Conservation (phyloP, 2,113 vertebrate genomes). For the Phocoena sinus region DNA sequence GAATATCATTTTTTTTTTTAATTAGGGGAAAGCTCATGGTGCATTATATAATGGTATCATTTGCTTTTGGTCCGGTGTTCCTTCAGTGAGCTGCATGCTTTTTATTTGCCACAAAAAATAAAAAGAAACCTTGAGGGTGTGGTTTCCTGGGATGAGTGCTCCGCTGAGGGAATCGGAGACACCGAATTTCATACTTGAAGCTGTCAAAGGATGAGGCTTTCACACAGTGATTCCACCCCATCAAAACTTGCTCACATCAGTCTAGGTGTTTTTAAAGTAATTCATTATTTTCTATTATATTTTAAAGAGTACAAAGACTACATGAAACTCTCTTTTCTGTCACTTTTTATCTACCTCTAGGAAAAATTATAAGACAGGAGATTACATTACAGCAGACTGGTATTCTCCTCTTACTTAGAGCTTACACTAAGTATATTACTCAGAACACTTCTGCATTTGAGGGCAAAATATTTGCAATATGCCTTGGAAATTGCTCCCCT, state of each 20-base stretch:
- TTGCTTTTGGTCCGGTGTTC: conserved; percentile 12
- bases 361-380: conserved; percentile 46
- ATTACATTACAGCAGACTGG: conserved; percentile 58
- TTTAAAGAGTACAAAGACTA: conserved; percentile 55
- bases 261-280: conserved; percentile 37
- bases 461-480: background rate
- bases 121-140: conserved; percentile 43
- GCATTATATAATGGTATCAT: background rate
- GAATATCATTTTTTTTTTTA: background rate
- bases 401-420: conserved; percentile 53
- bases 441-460: background rate
- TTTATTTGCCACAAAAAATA: background rate
- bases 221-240: conserved; percentile 30
- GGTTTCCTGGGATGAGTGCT: conserved; percentile 61
- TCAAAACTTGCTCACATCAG: conserved; percentile 50
- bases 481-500: conserved; percentile 16
- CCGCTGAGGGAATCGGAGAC: background rate
- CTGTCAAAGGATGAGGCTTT: conserved; percentile 59
- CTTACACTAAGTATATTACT: background rate
- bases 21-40: background rate
- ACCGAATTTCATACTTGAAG: conserved; percentile 60
- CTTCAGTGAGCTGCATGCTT: background rate
- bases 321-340: conserved; percentile 39
- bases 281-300: conserved; percentile 65
- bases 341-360: background rate